Conservation (phyloP, 2,797 vertebrate genomes). For the Clarias platycephalus region DNA sequence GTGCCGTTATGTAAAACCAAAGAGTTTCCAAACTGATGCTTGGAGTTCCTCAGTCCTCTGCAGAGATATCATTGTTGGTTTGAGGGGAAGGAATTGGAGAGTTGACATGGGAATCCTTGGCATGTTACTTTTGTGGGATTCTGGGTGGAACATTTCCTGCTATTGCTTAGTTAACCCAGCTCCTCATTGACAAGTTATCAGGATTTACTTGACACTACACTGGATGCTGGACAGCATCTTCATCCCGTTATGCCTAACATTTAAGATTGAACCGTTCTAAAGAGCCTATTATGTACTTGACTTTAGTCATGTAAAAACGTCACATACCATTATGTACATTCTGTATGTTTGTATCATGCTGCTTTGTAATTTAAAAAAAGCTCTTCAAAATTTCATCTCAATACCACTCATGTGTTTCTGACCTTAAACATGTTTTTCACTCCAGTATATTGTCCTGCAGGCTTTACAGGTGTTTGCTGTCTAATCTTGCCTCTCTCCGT, state of each 20-base stretch:
- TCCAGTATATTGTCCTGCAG: not conserved
- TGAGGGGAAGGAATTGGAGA: conserved; percentile 14
- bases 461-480: not conserved
- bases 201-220: not conserved
- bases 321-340: not conserved
- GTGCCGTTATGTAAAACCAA: not conserved
- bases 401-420: not conserved
- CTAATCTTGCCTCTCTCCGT: conserved; percentile 15
- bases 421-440: not conserved
- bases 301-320: not conserved
- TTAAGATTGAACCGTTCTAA: not conserved
- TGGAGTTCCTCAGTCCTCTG: not conserved
- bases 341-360: not conserved
- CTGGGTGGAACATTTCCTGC: conserved; percentile 24
- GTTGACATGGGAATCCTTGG: conserved; percentile 29
- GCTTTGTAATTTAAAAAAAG: not conserved
- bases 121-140: conserved; percentile 15
- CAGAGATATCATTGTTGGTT: conserved; percentile 21
- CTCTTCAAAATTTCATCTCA: not conserved
- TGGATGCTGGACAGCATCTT: conserved; percentile 1
- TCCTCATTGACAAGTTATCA: not conserved
- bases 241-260: not conserved
- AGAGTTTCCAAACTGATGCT: not conserved
- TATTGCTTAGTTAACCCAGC: conserved; percentile 26
- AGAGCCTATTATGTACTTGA: not conserved